These are phyloP conservation scores for Panagrolaimus sp. DNA, from an alignment of 1,140 invertebrate species.

Conservation along the genomic window DNA sequence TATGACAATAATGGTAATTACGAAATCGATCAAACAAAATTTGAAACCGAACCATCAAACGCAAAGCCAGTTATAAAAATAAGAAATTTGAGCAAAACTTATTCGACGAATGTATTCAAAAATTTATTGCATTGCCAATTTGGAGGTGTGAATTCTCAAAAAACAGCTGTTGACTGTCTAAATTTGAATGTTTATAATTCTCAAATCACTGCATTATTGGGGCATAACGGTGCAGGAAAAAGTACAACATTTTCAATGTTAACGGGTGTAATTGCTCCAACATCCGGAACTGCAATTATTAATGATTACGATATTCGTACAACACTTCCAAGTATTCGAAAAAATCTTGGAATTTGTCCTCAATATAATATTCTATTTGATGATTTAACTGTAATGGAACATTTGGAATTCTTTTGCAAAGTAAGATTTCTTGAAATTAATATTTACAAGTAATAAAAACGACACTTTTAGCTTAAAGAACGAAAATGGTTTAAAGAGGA, in stretches of 20 bases:
- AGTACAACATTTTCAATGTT: neutral
- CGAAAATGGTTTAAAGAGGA: constrained; percentile 24
- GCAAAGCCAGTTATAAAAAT: constrained; percentile 67
- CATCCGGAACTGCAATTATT: neutral
- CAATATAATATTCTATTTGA: constrained; percentile 2
- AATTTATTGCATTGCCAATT: constrained; percentile 61
- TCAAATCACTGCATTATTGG: constrained; percentile 2
- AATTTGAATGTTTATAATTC: neutral
- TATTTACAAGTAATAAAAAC: neutral
- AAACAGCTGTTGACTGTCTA: constrained; percentile 25
- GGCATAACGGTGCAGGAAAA: neutral
- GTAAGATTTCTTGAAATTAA: constrained; percentile 51
- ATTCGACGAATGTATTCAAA: constrained; percentile 43
- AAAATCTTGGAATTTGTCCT: neutral
- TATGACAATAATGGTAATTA: constrained; percentile 31
- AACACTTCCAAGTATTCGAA: constrained; percentile 59
- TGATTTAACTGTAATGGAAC: neutral
- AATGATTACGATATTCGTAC: neutral
- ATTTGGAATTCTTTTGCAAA: constrained; percentile 44
- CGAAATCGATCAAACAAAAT: constrained; percentile 44
- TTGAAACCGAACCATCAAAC: constrained; percentile 65
- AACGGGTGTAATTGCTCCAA: neutral
- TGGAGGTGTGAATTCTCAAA: constrained; percentile 57
- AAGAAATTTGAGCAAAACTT: constrained; percentile 66
- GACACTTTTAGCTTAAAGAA: constrained; percentile 60